Percentiles rank a stretch among this genome's conserved stretches.
phyloP scores from a whole-genome alignment of 1,140 invertebrate genomes.

The Drosophila erecta region DNA sequence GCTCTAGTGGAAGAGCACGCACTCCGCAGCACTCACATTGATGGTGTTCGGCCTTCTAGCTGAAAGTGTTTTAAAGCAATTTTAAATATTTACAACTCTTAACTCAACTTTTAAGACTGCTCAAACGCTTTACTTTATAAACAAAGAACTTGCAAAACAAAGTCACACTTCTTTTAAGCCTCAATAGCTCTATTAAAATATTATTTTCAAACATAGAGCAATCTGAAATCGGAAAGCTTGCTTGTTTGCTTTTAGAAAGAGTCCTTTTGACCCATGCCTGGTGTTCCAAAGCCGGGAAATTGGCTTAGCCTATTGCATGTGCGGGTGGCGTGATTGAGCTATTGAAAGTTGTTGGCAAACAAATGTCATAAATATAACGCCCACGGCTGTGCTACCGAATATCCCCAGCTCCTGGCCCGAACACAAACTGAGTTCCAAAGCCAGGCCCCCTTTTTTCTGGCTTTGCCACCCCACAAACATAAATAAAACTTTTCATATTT shows the following conservation, averaged over 20 bases:
- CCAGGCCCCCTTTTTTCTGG: conserved; percentile 5
- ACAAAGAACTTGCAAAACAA: background rate
- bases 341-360: conserved; percentile 82
- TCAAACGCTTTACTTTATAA: background rate
- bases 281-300: conserved; percentile 1
- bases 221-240: background rate
- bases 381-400: conserved; percentile 32
- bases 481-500: conserved; percentile 83
- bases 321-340: conserved; percentile 72
- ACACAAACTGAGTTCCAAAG: conserved; percentile 8
- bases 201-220: background rate
- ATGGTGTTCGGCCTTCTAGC: conserved; percentile 60
- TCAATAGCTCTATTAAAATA: background rate
- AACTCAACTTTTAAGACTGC: too few species aligned
- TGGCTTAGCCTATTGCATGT: conserved; percentile 51
- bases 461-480: conserved; percentile 53
- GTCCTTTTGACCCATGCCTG: background rate
- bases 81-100: too few species aligned
- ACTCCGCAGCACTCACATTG: conserved; percentile 75
- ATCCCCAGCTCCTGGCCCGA: background rate
- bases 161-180: background rate
- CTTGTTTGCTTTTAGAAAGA: conserved; percentile 2
- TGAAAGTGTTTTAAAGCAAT: conserved; percentile 8
- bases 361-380: conserved; percentile 81
- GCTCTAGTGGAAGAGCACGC: conserved; percentile 64